Evolutionary conservation across 2,888 invertebrate genomes (phyloP), one percentile per base, ranked within the genome.

Genomic region (Aelia acuminata): DNA sequence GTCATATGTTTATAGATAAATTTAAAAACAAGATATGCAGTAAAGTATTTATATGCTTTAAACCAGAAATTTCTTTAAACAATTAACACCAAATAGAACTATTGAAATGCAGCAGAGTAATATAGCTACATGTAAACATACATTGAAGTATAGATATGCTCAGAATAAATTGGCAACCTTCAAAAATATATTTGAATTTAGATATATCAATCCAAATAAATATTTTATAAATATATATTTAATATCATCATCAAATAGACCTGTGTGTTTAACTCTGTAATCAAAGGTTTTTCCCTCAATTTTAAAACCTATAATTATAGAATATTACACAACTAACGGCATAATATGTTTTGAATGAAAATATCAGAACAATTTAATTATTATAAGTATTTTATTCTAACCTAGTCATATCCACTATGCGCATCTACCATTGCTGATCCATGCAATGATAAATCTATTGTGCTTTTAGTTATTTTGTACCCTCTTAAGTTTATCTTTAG

Each of bases 1-100:
- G 48, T 63, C 53, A 57, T 88, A 50, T 84, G 47, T 84, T 39
- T 89, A 89, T 85, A 87, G 84, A 87, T 88, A 57, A 87, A 85
- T 87, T 88, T 88, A 88, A 89, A 88, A 89, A 88, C 85, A 89
- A 89, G 89, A 89, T 89, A 89, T 89, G 89, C 88, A 88, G 86
- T 80, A 87, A 89, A 84, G 84, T 88, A 86, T 84, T 88, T 87
- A 87, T 84, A 88, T 88, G 89, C 89, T 87, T 88, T 49, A 87
- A 87, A 57, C 49, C 84, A 88, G 87, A 70, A 48, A n/a, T 70
- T 75, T 75, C 75, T 57, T 47, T 70, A 48, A 75, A 48, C 26
- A 70, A 75, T 63, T 57, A 70, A 75, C 87, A 87, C 70, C 70
- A 53, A 87, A 84, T 50, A 49, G 49, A 85, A 53, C 85, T 85